Percentiles rank a stretch among this genome's conserved stretches.
These are phyloP conservation scores for Spodoptera frugiperda DNA, from an alignment of 1,140 invertebrate genomes.

Conservation along the genomic window DNA sequence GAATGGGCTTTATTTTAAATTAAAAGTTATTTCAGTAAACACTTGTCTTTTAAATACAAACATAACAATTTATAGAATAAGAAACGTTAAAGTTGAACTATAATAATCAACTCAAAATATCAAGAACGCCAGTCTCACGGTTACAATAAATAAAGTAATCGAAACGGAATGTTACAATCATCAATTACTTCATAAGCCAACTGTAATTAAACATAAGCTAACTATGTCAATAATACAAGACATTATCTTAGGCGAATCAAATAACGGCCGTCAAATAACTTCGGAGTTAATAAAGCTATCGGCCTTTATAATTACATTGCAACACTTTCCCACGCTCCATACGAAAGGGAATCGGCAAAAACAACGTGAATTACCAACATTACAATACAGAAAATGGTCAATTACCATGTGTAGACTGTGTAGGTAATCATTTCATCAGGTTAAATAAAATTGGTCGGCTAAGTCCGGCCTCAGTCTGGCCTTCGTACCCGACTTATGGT, in stretches of 20 bases:
- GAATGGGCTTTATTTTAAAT: constrained; percentile 5
- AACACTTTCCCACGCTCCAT: constrained; percentile 49
- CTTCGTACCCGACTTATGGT: constrained; percentile 46
- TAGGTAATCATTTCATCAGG: constrained; percentile 54
- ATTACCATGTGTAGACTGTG: constrained; percentile 50
- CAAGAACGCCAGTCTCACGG: neutral
- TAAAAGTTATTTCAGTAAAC: too few species aligned
- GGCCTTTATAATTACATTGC: constrained; percentile 28
- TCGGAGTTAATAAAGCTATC: constrained; percentile 34
- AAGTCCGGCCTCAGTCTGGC: constrained; percentile 48
- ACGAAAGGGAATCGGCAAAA: constrained; percentile 47
- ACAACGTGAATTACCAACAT: constrained; percentile 47
- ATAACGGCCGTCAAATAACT: constrained; percentile 1
- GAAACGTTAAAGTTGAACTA: neutral
- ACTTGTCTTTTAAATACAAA: too few species aligned
- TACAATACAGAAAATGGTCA: constrained; percentile 51
- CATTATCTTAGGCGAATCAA: constrained; percentile 23
- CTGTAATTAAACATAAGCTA: constrained; percentile 3
- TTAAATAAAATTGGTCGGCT: constrained; percentile 52
- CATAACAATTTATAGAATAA: too few species aligned
- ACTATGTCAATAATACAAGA: constrained; percentile 9
- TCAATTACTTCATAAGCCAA: constrained; percentile 17
- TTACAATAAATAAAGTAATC: neutral
- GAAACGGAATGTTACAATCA: neutral
- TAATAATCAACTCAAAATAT: neutral